Conservation (phyloP, 2,797 vertebrate species). For the Hemibagrus guttatus region DNA sequence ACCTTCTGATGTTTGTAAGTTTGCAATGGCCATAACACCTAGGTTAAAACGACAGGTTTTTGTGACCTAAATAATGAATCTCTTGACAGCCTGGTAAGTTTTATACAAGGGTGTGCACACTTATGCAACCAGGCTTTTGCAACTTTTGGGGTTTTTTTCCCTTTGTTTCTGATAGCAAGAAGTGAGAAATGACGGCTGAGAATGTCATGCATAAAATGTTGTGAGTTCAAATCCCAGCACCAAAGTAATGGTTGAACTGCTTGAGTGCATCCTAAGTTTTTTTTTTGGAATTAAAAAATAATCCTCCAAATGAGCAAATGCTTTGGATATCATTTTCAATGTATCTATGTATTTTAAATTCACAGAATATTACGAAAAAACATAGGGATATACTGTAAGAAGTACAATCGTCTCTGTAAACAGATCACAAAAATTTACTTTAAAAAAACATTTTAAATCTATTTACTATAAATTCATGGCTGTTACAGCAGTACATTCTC, state of each 20-base stretch:
- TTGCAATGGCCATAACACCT: too few relatives aligned
- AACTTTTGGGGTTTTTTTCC: too few relatives aligned
- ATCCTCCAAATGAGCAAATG: not conserved
- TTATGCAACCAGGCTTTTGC: too few relatives aligned
- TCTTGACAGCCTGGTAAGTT: too few relatives aligned
- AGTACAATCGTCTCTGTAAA: not conserved
- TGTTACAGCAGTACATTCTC: not conserved
- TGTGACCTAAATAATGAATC: too few relatives aligned
- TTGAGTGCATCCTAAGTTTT: not conserved
- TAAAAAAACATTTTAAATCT: not conserved
- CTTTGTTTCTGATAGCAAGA: too few relatives aligned
- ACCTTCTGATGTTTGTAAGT: too few relatives aligned
- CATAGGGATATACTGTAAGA: not conserved
- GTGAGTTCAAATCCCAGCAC: not conserved
- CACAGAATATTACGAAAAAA: not conserved
- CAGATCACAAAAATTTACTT: not conserved
- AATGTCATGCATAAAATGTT: not conserved
- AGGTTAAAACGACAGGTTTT: too few relatives aligned
- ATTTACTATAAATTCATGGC: not conserved
- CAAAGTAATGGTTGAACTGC: not conserved
- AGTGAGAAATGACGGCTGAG: not conserved
- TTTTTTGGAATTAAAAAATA: not conserved
- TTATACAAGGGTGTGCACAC: too few relatives aligned
- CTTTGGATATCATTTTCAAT: not conserved
- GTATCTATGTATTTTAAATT: not conserved